phyloP scores from a whole-genome alignment of 2,888 invertebrate genomes.

The Ceriagrion tenellum region DNA sequence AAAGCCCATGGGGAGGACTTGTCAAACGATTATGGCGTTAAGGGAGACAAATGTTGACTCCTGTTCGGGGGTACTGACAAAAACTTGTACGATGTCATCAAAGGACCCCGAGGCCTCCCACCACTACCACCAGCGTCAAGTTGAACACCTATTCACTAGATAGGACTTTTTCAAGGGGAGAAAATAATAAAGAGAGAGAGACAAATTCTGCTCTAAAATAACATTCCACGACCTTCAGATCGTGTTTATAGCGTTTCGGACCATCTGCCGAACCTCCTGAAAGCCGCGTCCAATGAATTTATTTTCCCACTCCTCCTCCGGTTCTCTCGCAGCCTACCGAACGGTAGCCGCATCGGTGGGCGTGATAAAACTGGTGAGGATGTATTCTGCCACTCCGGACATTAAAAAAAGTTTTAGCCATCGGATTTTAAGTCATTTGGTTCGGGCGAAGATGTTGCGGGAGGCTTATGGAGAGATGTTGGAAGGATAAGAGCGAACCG shows the following conservation, averaged over 20 bases:
- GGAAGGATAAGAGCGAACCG: neutral
- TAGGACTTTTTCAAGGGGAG: neutral
- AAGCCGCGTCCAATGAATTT: neutral
- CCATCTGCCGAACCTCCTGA: slow-evolving; percentile 24
- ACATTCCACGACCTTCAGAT: neutral
- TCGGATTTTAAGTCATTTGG: slow-evolving; percentile 15
- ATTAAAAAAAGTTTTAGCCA: neutral
- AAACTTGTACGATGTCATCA: slow-evolving; percentile 26
- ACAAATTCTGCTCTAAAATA: neutral
- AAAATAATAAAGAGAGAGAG: neutral
- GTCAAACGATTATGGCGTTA: slow-evolving; percentile 28
- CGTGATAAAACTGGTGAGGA: slow-evolving; percentile 20
- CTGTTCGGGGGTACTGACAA: neutral
- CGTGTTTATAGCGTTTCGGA: neutral
- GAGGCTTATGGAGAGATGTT: neutral
- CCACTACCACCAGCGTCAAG: neutral
- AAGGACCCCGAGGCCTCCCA: neutral
- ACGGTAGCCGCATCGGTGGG: neutral
- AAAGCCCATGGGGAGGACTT: neutral
- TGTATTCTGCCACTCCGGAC: slow-evolving; percentile 3
- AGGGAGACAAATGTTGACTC: neutral
- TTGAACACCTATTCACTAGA: slow-evolving; percentile 20
- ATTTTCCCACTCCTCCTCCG: neutral
- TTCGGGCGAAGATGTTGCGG: neutral
- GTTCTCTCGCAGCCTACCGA: neutral